phyloP scores from a whole-genome alignment of 1,140 invertebrate species.

The Ceratina australensis region DNA sequence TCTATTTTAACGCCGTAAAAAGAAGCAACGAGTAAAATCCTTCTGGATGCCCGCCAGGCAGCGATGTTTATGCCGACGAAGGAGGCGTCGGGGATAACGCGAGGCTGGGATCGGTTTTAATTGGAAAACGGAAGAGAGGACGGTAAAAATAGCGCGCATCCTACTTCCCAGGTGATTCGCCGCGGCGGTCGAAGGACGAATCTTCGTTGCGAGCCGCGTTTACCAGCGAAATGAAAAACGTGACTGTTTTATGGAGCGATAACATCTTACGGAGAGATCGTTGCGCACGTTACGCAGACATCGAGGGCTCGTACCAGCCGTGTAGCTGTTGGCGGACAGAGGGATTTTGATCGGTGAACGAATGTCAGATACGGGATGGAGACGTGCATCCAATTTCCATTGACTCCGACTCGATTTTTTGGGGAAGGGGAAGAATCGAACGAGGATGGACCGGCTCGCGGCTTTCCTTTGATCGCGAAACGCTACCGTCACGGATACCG shows the following conservation, averaged over 20 bases:
- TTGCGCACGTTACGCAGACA: background rate
- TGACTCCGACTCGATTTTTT: conserved; percentile 14
- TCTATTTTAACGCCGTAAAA: conserved; percentile 70
- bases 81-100: conserved; percentile 21
- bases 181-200: conserved; percentile 29
- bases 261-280: background rate
- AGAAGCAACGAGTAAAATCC: conserved; percentile 62
- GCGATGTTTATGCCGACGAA: conserved; percentile 61
- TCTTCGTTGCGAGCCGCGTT: background rate
- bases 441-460: conserved; percentile 1
- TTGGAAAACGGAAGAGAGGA: background rate
- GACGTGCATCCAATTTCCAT: conserved; percentile 20
- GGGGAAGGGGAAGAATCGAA: conserved; percentile 8
- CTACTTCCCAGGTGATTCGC: background rate
- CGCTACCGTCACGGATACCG: conserved; percentile 19
- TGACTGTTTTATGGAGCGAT: background rate
- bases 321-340: background rate
- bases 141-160: conserved; percentile 13
- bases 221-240: background rate
- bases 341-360: conserved; percentile 14
- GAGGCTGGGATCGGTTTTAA: background rate
- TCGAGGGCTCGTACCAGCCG: background rate
- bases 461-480: conserved; percentile 12
- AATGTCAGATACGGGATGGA: conserved; percentile 36
- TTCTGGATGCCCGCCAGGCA: conserved; percentile 65